Base-by-base conservation (phyloP, 2,888 invertebrate species). In the Dynastes maya region DNA sequence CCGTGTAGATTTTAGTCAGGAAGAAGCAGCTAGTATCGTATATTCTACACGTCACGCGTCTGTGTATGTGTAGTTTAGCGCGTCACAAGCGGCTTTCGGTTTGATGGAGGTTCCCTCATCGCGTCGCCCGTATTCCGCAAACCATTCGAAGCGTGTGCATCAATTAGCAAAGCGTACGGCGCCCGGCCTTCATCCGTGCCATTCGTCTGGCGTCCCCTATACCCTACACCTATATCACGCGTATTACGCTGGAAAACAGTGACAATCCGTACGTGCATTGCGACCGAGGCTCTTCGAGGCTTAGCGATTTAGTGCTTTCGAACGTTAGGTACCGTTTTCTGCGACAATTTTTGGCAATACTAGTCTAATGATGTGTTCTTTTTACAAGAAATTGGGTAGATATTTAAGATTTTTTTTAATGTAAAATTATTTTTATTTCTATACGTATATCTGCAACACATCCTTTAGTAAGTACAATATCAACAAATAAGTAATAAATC, bases 121-220 rank as follows among this genome's bases (percentile, higher is more conserved):
- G 5, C 80, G 67, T 0, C 85, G 45, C 76, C 72, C 68, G 55
- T 70, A 49, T 53, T 74, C 76, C 58, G 76, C 76, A 22, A 78
- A 76, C 29, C 58, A 63, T 77, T 51, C 87, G 87, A 1, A 81
- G 55, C 3, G 80, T 65, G 0, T 85, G 74, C 0, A 85, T 79
- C 32, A 88, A 87, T 85, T 2, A 87, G 86, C 78, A 83, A 86
- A 67, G 63, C 79, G 81, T 64, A 79, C 80, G 37, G 32, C 82
- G 80, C 63, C 81, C 78, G 63, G 32, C 77, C 77, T 45, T 64
- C 22, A 67, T 5, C 74, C 51, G 22, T 37, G 32, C 5, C 32
- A 37, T 37, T 37, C 81, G 80, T 11, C 80, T 75, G 29, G 80
- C 79, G 5, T 71, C 71, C n/a, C 64, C n/a, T 29, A 27, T 37